A percentile compares a stretch with the other conserved stretches of the same genome.
Conservation (phyloP, 2,888 invertebrate genomes). For the Yponomeuta sedellus region DNA sequence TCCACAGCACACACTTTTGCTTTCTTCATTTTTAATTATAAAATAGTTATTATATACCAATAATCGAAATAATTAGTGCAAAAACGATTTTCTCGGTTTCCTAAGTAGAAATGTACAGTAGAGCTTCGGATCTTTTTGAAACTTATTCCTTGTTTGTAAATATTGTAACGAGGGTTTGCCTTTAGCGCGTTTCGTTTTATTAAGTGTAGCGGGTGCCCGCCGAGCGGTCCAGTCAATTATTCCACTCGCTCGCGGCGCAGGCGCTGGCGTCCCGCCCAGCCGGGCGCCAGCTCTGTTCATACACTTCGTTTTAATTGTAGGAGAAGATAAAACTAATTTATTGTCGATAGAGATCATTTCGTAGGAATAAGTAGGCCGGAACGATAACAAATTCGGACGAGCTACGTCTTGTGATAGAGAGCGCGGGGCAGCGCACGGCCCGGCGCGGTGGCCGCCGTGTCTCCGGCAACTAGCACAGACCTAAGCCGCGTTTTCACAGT, state of each 20-base stretch:
- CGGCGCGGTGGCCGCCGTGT: slow-evolving; percentile 17
- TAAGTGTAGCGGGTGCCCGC: slow-evolving; percentile 32
- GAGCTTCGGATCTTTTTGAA: slow-evolving; percentile 66
- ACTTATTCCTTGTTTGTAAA: slow-evolving; percentile 62
- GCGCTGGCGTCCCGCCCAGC: slow-evolving; percentile 29
- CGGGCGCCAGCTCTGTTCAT: slow-evolving; percentile 27
- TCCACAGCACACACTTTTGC: slow-evolving; percentile 61
- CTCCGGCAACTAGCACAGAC: neutral
- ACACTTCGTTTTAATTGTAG: slow-evolving; percentile 71
- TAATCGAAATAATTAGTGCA: slow-evolving; percentile 60
- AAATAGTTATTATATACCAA: slow-evolving; percentile 65
- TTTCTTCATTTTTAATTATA: slow-evolving; percentile 69
- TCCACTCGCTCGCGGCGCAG: slow-evolving; percentile 49
- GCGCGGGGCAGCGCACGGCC: slow-evolving; percentile 25
- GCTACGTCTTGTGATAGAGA: slow-evolving; percentile 69
- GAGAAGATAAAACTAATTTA: slow-evolving; percentile 73
- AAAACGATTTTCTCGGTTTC: slow-evolving; percentile 64
- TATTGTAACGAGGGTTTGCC: slow-evolving; percentile 67
- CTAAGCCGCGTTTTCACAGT: too few relatives aligned
- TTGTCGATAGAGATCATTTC: slow-evolving; percentile 73
- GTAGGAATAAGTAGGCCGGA: slow-evolving; percentile 74
- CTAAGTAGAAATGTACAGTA: slow-evolving; percentile 70
- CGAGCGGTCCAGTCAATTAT: slow-evolving; percentile 70
- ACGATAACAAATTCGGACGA: slow-evolving; percentile 72
- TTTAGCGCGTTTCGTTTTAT: slow-evolving; percentile 56